Conservation (phyloP, 2,888 invertebrate genomes). For the Orthosia gothica region DNA sequence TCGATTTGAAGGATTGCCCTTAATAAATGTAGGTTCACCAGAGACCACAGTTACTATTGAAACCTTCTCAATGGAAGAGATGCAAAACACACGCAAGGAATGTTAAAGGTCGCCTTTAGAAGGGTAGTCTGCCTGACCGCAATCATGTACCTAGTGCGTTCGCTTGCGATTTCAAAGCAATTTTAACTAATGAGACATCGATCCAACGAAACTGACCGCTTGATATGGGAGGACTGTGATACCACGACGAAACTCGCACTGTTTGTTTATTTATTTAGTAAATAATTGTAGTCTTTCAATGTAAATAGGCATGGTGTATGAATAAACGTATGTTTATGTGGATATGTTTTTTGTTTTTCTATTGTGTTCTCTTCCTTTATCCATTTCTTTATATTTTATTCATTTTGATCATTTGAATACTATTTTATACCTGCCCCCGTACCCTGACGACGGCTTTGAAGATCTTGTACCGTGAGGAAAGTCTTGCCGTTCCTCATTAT, state of each 20-base stretch:
- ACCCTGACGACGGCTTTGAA: too few species aligned
- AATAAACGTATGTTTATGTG: slow-evolving; percentile 78
- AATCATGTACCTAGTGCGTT: slow-evolving; percentile 56
- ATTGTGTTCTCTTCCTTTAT: not conserved
- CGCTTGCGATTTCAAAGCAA: slow-evolving; percentile 62
- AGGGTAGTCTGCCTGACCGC: slow-evolving; percentile 43
- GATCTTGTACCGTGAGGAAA: too few species aligned
- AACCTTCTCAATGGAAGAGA: slow-evolving; percentile 11
- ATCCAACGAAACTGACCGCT: slow-evolving; percentile 57
- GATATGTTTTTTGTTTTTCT: slow-evolving; percentile 29
- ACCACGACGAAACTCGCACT: slow-evolving; percentile 84
- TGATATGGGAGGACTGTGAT: slow-evolving; percentile 83
- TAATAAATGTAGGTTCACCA: not conserved
- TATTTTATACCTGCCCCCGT: not conserved
- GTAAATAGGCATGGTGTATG: slow-evolving; percentile 84
- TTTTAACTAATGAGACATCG: slow-evolving; percentile 55
- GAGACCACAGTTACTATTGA: not conserved
- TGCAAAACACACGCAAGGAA: slow-evolving; percentile 26
- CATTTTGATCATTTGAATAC: not conserved
- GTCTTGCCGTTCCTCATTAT: too few species aligned
- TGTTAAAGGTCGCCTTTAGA: slow-evolving; percentile 50
- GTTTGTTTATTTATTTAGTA: slow-evolving; percentile 80
- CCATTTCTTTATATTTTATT: too few species aligned
- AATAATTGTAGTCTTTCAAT: slow-evolving; percentile 78
- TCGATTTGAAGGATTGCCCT: not conserved